Percentiles rank a stretch among this genome's conserved stretches.
These are phyloP conservation scores for Vireo altiloquus DNA, from an alignment of 2,113 vertebrate species.

Conservation along the genomic window DNA sequence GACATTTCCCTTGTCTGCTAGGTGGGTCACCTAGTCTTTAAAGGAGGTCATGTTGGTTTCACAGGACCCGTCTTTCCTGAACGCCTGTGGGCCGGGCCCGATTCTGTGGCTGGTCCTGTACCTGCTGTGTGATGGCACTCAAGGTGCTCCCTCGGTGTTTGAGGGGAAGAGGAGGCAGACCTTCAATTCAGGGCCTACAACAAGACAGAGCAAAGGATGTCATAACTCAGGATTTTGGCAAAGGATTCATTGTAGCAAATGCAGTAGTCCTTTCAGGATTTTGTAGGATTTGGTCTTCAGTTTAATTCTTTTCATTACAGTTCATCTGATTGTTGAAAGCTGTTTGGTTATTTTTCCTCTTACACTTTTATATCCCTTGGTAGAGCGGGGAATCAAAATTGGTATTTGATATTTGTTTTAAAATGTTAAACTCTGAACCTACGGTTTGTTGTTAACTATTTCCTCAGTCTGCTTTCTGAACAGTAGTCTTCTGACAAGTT, in stretches of 20 bases:
- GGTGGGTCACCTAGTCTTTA: background rate
- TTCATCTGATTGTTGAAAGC: background rate
- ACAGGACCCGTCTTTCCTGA: background rate
- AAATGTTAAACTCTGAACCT: background rate
- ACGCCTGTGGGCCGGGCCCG: fast-evolving
- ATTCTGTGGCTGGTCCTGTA: background rate
- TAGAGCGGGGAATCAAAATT: background rate
- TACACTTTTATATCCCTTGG: background rate
- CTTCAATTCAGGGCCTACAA: background rate
- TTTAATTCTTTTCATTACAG: background rate
- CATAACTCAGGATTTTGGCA: background rate
- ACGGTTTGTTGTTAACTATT: background rate
- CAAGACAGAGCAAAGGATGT: background rate
- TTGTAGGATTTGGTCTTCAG: background rate
- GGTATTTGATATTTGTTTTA: background rate
- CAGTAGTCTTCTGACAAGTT: background rate
- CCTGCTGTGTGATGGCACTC: background rate
- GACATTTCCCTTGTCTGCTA: background rate
- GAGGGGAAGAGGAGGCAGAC: background rate
- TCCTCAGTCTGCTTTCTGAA: background rate
- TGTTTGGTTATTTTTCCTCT: background rate
- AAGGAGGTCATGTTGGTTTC: background rate
- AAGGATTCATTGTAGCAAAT: background rate
- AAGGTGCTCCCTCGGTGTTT: background rate
- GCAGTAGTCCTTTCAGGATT: background rate